Evolutionary conservation across 2,888 invertebrate genomes (phyloP).

Genomic region (Nesidiocoris tenuis): DNA sequence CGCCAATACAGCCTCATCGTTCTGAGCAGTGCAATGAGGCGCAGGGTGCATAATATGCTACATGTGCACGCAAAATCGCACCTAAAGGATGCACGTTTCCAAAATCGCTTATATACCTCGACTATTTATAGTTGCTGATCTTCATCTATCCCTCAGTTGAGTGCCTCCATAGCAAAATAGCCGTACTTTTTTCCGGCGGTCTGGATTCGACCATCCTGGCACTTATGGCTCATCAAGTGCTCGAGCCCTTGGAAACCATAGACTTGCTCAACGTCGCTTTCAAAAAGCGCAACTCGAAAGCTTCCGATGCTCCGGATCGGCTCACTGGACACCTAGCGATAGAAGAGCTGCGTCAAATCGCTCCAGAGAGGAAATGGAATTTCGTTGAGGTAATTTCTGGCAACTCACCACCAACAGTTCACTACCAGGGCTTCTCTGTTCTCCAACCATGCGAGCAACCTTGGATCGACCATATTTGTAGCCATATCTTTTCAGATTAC

Average conservation of each 20-base stretch:
- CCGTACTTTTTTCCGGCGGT: slow-evolving; percentile 95
- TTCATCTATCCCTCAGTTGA: background rate
- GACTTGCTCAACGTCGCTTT: slow-evolving; percentile 96
- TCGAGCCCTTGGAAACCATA: slow-evolving; percentile 67
- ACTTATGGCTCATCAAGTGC: slow-evolving; percentile 70
- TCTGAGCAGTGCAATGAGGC: no score
- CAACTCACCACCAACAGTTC: no score
- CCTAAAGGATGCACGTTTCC: no score
- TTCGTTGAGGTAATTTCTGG: slow-evolving; percentile 70
- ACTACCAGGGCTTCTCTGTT: no score
- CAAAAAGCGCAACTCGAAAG: slow-evolving; percentile 56
- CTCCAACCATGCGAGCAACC: background rate
- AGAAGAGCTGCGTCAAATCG: slow-evolving; percentile 66
- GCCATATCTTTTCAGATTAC: slow-evolving; percentile 60
- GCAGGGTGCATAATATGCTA: no score
- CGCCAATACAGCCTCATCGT: no score
- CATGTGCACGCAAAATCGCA: no score
- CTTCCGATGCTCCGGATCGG: slow-evolving; percentile 72
- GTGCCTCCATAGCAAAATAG: slow-evolving; percentile 68
- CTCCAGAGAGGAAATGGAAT: slow-evolving; percentile 76
- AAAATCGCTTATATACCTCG: no score
- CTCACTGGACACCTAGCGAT: slow-evolving; percentile 71
- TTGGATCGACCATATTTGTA: background rate
- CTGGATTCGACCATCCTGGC: slow-evolving; percentile 93
- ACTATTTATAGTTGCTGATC: no score